Evolutionary conservation across 2,113 vertebrate genomes (phyloP), one percentile per base, ranked within the genome.

Genomic region (Myotis brandtii): DNA sequence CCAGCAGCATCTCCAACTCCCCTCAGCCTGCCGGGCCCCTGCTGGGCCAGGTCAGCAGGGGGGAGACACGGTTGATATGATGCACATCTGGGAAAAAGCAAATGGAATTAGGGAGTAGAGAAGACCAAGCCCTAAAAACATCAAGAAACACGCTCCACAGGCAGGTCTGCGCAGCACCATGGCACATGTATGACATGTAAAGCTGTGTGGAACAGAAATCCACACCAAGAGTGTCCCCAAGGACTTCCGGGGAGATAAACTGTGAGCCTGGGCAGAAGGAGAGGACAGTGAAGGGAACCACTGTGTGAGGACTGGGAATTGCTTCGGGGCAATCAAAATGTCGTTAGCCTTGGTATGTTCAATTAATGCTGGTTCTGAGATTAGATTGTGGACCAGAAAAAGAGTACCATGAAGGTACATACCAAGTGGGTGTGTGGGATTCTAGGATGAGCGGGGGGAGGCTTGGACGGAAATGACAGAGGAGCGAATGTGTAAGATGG

Each of bases 61-160:
- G 76, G n/a, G 20, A 97, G 92, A 94, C 96, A 96, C 4, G 91
- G 93, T 21, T 75, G 82, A 16, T 85, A 52, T 80, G 97, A 75
- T 0, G 75, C 92, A 93, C 96, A 98, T 97, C 99, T 99, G 67
- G 0, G 93, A 79, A 89, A 95, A 97, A 96, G 50, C 89, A 96
- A 89, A 93, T 1, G 18, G n/a, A 54, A 79, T 95, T 93, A 96
- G 52, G 27, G 14, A 10, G 32, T 7, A 7, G 54, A 66, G 59
- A 93, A 59, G 66, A 81, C 43, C 1, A 69, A 52, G 21, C 50
- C 93, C 79, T 81, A 48, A 40, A 93, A 80, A 69, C 21, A 32
- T 13, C 6, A 83, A 48, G 59, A 95, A 75, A 32, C 32, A 20
- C 2, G 0, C 64, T 86, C 94, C 79, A 40, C 83, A 62, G 82